Evolutionary conservation across 30 jellyfish, hydroid and myxozoan genomes (phyloP).

Genomic region (Chrysaora quinquecirrha): DNA sequence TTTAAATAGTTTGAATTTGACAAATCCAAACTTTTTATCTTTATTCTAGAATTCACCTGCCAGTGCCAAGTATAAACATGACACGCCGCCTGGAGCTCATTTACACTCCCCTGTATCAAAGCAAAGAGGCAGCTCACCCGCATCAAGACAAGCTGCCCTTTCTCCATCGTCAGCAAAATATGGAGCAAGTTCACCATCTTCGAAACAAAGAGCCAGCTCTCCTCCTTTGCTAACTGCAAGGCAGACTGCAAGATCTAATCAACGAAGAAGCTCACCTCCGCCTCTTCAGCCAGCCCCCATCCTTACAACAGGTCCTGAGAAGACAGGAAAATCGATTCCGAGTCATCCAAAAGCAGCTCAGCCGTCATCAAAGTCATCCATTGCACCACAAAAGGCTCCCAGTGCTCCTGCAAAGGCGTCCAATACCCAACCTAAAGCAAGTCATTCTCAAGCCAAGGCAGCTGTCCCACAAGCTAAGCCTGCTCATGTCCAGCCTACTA

Average conservation of each 20-base stretch:
- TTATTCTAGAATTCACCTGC: neutral
- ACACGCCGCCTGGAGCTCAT: neutral
- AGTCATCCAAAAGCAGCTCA: slow-evolving; percentile 2
- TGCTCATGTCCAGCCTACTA: neutral
- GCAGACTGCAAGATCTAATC: slow-evolving; percentile 53
- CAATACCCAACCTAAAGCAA: slow-evolving; percentile 12
- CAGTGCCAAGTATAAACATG: neutral
- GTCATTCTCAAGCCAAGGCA: slow-evolving; percentile 13
- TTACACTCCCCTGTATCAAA: neutral
- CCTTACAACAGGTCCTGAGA: slow-evolving; percentile 8
- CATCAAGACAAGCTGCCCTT: neutral
- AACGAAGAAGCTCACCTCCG: slow-evolving; percentile 55
- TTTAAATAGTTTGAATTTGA: too few species aligned
- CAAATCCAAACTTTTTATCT: neutral
- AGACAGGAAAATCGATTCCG: slow-evolving; percentile 3
- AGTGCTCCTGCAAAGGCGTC: neutral
- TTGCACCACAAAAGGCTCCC: neutral
- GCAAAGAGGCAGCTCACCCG: neutral
- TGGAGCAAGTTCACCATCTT: neutral
- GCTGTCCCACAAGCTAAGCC: slow-evolving; percentile 18
- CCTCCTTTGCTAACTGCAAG: slow-evolving; percentile 62
- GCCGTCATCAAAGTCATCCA: slow-evolving; percentile 13
- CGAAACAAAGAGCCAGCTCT: neutral
- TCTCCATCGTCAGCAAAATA: slow-evolving; percentile 42
- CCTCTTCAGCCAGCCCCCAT: slow-evolving; percentile 18